Base-by-base conservation (phyloP, 2,888 invertebrate species). In the Galeopsomyia nigrocyanea region DNA sequence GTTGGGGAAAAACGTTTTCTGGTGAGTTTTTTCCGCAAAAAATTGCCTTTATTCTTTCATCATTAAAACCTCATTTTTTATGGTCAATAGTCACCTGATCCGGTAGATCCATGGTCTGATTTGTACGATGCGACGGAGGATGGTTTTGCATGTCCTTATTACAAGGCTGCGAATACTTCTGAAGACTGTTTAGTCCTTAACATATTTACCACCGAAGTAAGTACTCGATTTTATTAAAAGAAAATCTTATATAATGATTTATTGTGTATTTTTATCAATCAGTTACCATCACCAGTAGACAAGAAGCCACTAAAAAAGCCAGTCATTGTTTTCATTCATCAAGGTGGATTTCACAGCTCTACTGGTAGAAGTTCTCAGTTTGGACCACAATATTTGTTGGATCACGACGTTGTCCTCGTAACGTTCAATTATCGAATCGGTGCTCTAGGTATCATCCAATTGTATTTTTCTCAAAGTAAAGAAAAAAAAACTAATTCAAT, bases 311-410 rank as follows among this genome's bases (percentile, higher is more conserved):
- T 47, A 3, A 58, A 57, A 14, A 77, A 86, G 14, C 92, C 93
- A 0, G 93, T 93, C 1, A 86, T 93, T 6, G 89, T 93, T 0
- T 92, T 88, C 83, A 88, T 93, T 73, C 93, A 93, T 84, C 89
- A 90, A 0, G 93, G 93, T 0, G 92, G 89, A 16, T 92, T 91
- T 83, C 91, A 91, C 81, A 87, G 87, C 0, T 86, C 87, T 31
- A 90, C 91, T 0, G 91, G 89, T 0, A 89, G 90, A 77, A 92
- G 92, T 73, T 86, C 75, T n/a, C 78, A 81, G 66, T 85, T 75
- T 13, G 82, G 82, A 5, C 85, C 86, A 0, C 70, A 83, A 53
- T 84, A 83, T 68, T 63, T 84, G 3, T 50, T 84, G 72, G 83
- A 83, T 31, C 77, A 84, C 66, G 80, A 84, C 31, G 73, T 85